Percentiles rank a stretch among this genome's conserved stretches.
These are phyloP conservation scores for Addax nasomaculatus DNA, from an alignment of 2,113 vertebrate genomes.

Conservation along the genomic window DNA sequence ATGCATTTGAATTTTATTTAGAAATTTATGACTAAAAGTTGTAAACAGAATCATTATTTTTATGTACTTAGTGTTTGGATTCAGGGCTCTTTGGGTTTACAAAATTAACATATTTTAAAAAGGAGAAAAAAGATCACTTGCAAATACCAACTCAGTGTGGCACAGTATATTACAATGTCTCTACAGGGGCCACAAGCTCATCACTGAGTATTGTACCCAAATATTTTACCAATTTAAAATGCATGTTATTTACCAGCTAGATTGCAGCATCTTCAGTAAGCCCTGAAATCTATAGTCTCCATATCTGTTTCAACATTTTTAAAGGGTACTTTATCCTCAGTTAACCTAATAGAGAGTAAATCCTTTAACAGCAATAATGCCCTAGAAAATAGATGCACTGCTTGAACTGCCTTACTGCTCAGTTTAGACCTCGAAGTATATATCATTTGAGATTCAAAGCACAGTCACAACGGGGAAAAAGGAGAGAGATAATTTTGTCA, in stretches of 20 bases:
- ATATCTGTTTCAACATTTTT: not conserved
- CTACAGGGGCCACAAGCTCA: not conserved
- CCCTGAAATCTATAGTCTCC: not conserved
- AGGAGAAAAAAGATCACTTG: not conserved
- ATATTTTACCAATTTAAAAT: slow-evolving; percentile 20
- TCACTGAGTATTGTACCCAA: not conserved
- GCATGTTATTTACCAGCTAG: not conserved
- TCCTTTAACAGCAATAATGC: not conserved
- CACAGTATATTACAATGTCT: not conserved
- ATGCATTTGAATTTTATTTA: slow-evolving; percentile 55
- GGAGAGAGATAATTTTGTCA: not conserved
- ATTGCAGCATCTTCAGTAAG: not conserved
- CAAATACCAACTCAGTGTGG: not conserved
- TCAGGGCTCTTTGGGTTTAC: slow-evolving; percentile 22
- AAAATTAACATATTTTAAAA: slow-evolving; percentile 49
- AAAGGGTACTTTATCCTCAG: not conserved
- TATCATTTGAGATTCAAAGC: not conserved
- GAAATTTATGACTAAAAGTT: slow-evolving; percentile 44
- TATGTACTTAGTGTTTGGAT: slow-evolving; percentile 53
- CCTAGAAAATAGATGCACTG: not conserved
- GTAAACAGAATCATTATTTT: slow-evolving; percentile 63
- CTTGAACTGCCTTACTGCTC: not conserved
- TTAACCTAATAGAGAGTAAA: not conserved
- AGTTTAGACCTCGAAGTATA: not conserved
- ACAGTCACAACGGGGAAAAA: not conserved